Evolutionary conservation across 2,113 vertebrate genomes (phyloP).

Genomic region (Heloderma charlesbogerti): DNA sequence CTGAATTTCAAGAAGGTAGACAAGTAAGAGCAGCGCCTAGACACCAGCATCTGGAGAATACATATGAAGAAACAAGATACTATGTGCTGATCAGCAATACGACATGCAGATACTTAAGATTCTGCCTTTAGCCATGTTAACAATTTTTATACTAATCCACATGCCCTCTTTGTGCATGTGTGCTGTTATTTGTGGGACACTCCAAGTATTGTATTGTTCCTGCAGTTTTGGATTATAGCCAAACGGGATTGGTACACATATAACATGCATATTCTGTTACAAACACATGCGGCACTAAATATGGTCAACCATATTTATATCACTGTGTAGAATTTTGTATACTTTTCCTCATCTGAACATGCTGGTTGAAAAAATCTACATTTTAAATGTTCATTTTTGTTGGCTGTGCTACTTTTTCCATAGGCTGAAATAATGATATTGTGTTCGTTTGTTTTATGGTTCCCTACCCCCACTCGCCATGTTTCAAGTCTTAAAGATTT

Average conservation of each 20-base stretch:
- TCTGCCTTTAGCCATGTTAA: background rate
- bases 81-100: background rate
- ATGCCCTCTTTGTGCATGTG: background rate
- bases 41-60: background rate
- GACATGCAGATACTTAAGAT: background rate
- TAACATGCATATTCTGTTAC: background rate
- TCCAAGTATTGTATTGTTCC: background rate
- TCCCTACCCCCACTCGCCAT: background rate
- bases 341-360: slow-evolving; percentile 22
- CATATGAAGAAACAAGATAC: background rate
- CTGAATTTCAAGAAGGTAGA: background rate
- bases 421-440: slow-evolving; percentile 21
- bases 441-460: slow-evolving; percentile 29
- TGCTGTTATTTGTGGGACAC: background rate
- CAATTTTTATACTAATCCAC: background rate
- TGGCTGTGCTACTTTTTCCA: slow-evolving; percentile 32
- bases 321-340: background rate
- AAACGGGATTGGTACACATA: slow-evolving; percentile 40
- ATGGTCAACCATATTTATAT: slow-evolving; percentile 46
- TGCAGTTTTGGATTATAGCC: background rate
- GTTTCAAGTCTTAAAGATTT: slow-evolving; percentile 26
- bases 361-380: slow-evolving; percentile 20
- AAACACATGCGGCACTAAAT: slow-evolving; percentile 22
- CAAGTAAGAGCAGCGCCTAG: background rate
- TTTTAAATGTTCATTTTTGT: slow-evolving; percentile 41